Evolutionary conservation across 2,888 invertebrate species (phyloP), one percentile per base, ranked within the genome.

Genomic region (Atethmia centrago): DNA sequence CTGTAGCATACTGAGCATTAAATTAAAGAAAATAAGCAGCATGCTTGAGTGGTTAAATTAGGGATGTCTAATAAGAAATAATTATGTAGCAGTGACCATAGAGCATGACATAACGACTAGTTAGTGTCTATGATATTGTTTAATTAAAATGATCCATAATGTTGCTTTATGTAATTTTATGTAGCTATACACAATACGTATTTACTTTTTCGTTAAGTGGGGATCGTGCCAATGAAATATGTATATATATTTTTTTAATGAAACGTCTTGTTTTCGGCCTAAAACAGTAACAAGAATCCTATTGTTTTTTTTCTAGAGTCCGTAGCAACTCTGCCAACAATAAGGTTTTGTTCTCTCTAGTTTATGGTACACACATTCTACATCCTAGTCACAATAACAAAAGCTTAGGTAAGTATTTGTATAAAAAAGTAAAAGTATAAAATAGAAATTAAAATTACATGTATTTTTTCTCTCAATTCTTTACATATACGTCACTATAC

Each of bases 161-260:
- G 12, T 56, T 31, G 55, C 53, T 36, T n/a, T n/a, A 67, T 45
- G 53, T 63, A 68, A 71, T 71, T 61, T 45, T 53, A 69, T 63
- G 45, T 28, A 14, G n/a, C 21, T 74, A 58, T 76, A 69, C 74
- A 74, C 28, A 69, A 72, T 71, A n/a, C 16, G 0, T 36, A 12
- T 3, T 16, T 55, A 42, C 25, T 73, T 51, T 53, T 56, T 61
- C n/a, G 59, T 56, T 73, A 73, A 69, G 47, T 68, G 67, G 47
- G 25, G 49, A 66, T 45, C 12, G 64, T 69, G 73, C 64, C 71
- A 85, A 77, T n/a, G n/a, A n/a, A n/a, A n/a, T n/a, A 62, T 62
- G 28, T 31, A 31, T 70, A 45, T 36, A 25, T 47, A 47, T 67
- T 56, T 69, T 69, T 58, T 40, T 74, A 49, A 36, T 28, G 19